Conservation (phyloP, 2,888 invertebrate genomes). For the Cataglyphis cursor region DNA sequence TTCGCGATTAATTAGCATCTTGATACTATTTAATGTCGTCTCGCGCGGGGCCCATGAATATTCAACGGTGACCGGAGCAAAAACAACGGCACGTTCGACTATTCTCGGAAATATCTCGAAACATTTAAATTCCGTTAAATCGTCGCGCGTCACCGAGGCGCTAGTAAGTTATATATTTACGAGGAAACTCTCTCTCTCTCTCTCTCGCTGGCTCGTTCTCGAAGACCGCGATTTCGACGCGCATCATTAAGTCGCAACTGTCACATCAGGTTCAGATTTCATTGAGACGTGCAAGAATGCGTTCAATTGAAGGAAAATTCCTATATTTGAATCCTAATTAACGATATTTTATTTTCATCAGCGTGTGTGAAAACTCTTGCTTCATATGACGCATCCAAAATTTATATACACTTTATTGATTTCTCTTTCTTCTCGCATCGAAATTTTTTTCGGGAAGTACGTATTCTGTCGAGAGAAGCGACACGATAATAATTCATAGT, state of each 20-base stretch:
- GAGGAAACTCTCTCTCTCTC: conserved; percentile 31
- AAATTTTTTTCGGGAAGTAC: conserved; percentile 50
- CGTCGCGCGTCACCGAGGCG: conserved; percentile 35
- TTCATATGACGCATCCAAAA: conserved; percentile 28
- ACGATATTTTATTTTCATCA: conserved; percentile 49
- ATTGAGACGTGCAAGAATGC: not conserved
- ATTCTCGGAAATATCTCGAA: conserved; percentile 13
- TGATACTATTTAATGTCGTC: conserved; percentile 47
- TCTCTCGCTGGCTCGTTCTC: not conserved
- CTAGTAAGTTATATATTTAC: conserved; percentile 44
- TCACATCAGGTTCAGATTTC: conserved; percentile 27
- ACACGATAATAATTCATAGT: conserved; percentile 52
- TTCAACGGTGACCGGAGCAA: conserved; percentile 45
- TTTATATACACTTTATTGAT: conserved; percentile 52
- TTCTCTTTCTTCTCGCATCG: too few relatives aligned
- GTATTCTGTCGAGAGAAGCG: conserved; percentile 29
- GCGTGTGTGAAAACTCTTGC: conserved; percentile 40
- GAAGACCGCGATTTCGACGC: not conserved
- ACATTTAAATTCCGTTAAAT: conserved; percentile 56
- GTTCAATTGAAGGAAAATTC: conserved; percentile 56
- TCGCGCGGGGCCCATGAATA: conserved; percentile 35
- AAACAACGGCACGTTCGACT: conserved; percentile 44
- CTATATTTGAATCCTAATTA: conserved; percentile 66
- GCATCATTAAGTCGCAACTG: conserved; percentile 25
- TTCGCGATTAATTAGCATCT: conserved; percentile 54